A percentile compares a stretch with the other conserved stretches of the same genome.
These are phyloP conservation scores for Cistogaster globosa DNA, from an alignment of 2,888 invertebrate species.

Conservation along the genomic window DNA sequence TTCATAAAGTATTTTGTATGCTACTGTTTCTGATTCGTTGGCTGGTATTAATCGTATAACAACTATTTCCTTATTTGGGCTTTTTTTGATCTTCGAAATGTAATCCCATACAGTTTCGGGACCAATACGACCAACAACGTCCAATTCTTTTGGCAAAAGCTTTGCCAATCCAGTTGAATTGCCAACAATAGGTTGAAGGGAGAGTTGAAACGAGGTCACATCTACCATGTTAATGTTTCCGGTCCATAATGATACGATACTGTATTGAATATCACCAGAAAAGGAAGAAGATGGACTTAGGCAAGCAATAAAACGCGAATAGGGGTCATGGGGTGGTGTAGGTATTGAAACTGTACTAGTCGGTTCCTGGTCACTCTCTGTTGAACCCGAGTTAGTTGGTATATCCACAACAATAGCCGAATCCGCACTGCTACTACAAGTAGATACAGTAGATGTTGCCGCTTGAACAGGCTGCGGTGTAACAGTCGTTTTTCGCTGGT, in stretches of 20 bases:
- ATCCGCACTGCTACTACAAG: slow-evolving; percentile 76
- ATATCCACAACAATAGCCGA: slow-evolving; percentile 33
- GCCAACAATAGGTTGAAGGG: slow-evolving; percentile 90
- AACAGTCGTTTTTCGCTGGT: slow-evolving; percentile 42
- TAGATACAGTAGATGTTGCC: slow-evolving; percentile 45
- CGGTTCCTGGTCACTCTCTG: slow-evolving; percentile 88
- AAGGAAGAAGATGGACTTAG: slow-evolving; percentile 57
- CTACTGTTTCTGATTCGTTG: slow-evolving; percentile 91
- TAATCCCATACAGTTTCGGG: slow-evolving; percentile 97
- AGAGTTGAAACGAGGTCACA: slow-evolving; percentile 93
- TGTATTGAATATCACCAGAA: slow-evolving; percentile 27
- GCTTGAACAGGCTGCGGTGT: slow-evolving; percentile 61
- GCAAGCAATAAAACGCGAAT: slow-evolving; percentile 74
- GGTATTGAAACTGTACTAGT: slow-evolving; percentile 89
- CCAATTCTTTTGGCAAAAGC: slow-evolving; percentile 88
- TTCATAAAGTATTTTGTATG: slow-evolving; percentile 89
- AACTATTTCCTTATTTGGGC: slow-evolving; percentile 93
- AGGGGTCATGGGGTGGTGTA: slow-evolving; percentile 83
- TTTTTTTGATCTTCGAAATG: slow-evolving; percentile 93
- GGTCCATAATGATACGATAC: slow-evolving; percentile 82
- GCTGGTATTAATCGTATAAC: slow-evolving; percentile 92
- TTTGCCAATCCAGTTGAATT: slow-evolving; percentile 82
- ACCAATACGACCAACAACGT: slow-evolving; percentile 95
- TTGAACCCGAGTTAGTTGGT: slow-evolving; percentile 34
- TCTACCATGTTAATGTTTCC: slow-evolving; percentile 96